Base-by-base conservation (phyloP, 2,113 vertebrate genomes). In the Murina feae region DNA sequence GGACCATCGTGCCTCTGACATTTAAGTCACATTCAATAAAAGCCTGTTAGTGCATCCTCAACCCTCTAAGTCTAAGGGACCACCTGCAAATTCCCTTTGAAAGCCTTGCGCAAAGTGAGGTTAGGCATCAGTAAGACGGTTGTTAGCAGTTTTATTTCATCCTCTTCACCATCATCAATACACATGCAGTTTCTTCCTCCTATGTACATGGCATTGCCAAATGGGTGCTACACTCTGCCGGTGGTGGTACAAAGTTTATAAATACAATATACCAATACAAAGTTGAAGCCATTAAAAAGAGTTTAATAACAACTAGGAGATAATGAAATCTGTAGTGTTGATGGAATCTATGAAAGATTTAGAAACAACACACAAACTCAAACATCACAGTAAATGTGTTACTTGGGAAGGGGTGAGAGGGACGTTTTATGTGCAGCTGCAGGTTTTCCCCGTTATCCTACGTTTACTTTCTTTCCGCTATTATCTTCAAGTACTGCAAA, bases 401-500 rank as follows among this genome's bases (percentile, higher is more conserved):
- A 84, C 96, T 90, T 30, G 95, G 94, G 44, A 85, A 82, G 55
- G 53, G 63, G 53, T 5, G 8, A 30, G 20, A 20, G 75, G n/a
- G 60, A 60, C 32, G 37, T 94, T 37, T 78, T 32, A 69, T 42
- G 75, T 69, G 71, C 91, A 37, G 55, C 47, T 1, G 58, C 86
- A 49, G 80, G 69, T 16, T 44, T 68, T 95, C 44, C 44, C 30
- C 39, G 90, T 51, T 32, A 66, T 12, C 39, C 72, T 42, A 53
- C 66, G 18, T 79, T 95, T 69, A 95, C 94, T 98, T 98, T 93
- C 87, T 97, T 86, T 90, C 96, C 3, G 92, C 94, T 86, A 94
- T 97, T 89, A 98, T 98, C 96, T 99, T 99, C 98, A 99, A 97
- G 96, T 99, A 99, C 94, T 98, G 98, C 18, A 99, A 97, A 18